phyloP scores from a whole-genome alignment of 2,113 vertebrate genomes.

The Phasianus colchicus region DNA sequence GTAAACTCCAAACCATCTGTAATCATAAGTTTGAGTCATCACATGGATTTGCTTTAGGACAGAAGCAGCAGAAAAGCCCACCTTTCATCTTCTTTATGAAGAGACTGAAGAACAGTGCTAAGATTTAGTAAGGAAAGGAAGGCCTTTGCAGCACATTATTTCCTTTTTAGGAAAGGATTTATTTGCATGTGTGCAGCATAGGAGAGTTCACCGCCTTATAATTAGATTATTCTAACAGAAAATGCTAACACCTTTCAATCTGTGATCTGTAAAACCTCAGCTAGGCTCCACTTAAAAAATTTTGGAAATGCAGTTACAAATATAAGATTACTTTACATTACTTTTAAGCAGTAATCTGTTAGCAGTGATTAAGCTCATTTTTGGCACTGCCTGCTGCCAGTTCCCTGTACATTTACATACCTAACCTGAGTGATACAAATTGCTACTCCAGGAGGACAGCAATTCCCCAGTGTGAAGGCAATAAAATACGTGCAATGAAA shows the following conservation, averaged over 20 bases:
- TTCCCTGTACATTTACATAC: neutral
- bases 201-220: neutral
- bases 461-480: neutral
- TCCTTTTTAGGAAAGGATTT: neutral
- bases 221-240: neutral
- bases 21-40: neutral
- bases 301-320: neutral
- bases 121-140: neutral
- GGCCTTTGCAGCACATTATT: neutral
- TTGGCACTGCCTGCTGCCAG: accelerated
- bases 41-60: neutral
- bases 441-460: neutral
- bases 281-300: neutral
- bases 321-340: neutral
- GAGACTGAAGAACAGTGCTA: neutral
- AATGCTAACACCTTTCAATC: neutral
- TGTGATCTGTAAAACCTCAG: neutral
- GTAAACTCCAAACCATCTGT: neutral
- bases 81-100: neutral
- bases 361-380: neutral
- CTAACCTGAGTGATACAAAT: neutral
- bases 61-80: neutral
- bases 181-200: neutral
- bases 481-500: neutral
- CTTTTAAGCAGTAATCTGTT: neutral